Base-by-base conservation (phyloP, 1,140 invertebrate genomes). In the Megalonaias nervosa region DNA sequence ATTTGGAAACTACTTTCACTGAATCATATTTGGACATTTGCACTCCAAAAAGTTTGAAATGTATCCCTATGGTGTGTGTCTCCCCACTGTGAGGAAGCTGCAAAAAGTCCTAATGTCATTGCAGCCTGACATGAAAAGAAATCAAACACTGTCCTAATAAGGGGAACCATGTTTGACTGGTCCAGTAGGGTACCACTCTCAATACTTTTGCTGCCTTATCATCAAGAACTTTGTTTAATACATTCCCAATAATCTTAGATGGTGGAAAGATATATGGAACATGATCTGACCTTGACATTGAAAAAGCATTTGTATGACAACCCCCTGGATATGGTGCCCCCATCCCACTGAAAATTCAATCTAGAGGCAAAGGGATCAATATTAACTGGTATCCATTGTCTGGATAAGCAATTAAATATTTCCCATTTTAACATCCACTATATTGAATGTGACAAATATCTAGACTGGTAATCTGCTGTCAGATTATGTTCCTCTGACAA, bases 131-230 rank as follows among this genome's bases (percentile, higher is more conserved):
- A 58, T 68, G 70, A 60, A 60, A 23, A 55, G 58, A 70, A 62
- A 80, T 55, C 5, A 80, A 57, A 48, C 31, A 26, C 71, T 61
- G 23, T 15, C 65, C 48, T 58, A 75, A n/a, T 23, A 71, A 5
- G 2, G 79, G 70, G 67, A 76, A 70, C 74, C 70, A 76, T 2
- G 65, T 1, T 48, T 81, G 79, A 16, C 55, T 74, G 59, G n/a
- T 66, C 75, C 21, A 67, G 21, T 19, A 61, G n/a, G 59, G 59
- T 17, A 16, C 16, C 16, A 61, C 59, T 17, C 16, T 61, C 59
- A 61, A 61, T 31, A 48, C 31, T 23, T 67, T 19, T 67, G 17
- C n/a, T 26, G 1, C 26, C 26, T 38, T 38, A 15, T n/a, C 14
- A 19, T 70, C 4, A 15, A 70, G 48, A 48, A 56, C 31, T 12